Evolutionary conservation across 2,888 invertebrate genomes (phyloP), one percentile per base, ranked within the genome.

Genomic region (Choristoneura rosaceana): DNA sequence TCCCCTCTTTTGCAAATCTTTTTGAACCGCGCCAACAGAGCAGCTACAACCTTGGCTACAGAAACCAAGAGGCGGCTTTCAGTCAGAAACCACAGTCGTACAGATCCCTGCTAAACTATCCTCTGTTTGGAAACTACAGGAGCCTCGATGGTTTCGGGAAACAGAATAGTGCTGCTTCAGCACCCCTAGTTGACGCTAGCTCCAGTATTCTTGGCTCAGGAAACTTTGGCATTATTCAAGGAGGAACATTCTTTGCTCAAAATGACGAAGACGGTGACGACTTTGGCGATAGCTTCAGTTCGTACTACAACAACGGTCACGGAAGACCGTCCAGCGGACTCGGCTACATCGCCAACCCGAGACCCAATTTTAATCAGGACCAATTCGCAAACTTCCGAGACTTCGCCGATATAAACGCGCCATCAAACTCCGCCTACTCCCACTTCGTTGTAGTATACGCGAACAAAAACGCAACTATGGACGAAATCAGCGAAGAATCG

Each of bases 321-420:
- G 96, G 96, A 15, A 95, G 97, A 62, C 96, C 97, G 0, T 95
- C 96, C 0, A 91, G 90, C 67, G 95, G 95, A 76, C 92, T 95
- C 41, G 92, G 94, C 34, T 95, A 95, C 77, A 95, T 95, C 47
- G 95, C 95, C 0, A 97, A 97, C 81, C 96, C 97, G 0, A 95
- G 96, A 82, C 96, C 96, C 4, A 96, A 97, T 66, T 96, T 96
- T 78, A 96, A 97, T 38, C 96, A 96, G 73, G 97, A 98, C 81
- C 98, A 98, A 83, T 98, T 98, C 83, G 97, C 97, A 4, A 97
- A 98, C 84, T 98, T 98, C 91, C 95, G 97, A 81, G 98, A 98
- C 85, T 98, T 98, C 82, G 98, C 98, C 0, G 98, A 98, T 81
- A 98, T 98, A 69, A 98, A 98, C 75, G 96, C 97, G 3, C 97